Base-by-base conservation (phyloP, 2,888 invertebrate genomes). In the Lycia hirtaria region DNA sequence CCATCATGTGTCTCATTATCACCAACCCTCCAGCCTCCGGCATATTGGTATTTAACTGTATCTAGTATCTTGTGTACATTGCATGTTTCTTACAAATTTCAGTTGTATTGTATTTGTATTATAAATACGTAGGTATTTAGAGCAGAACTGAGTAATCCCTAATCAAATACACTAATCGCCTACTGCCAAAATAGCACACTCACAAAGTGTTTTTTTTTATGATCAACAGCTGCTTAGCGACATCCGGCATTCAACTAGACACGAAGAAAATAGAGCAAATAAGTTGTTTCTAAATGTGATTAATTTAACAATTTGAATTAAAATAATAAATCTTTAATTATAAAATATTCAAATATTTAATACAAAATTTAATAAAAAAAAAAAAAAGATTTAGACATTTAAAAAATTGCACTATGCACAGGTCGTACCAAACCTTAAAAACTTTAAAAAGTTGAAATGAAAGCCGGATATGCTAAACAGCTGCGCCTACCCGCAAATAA, bases 151-250 rank as follows among this genome's bases (percentile, higher is more conserved):
- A 28, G 5, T 17, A 44, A 30, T 17, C n/a, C 28, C 30, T 12
- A n/a, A 40, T 12, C 15, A 44, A 32, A 44, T 19, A 56, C 52
- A 56, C 53, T 64, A 59, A 61, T 44, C 30, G 61, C 59, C 48
- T 61, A 45, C 45, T 33, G 59, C 61, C 33, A 33, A 56, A 50
- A 51, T 56, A 56, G 51, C 51, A 61, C 61, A 61, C 64, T 59
- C 32, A 59, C 56, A 64, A 33, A 38, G 40, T 45, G 17, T 33
- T 45, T 50, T 37, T 43, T 56, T 45, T 56, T 54, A 38, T 57
- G 32, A 15, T 26, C 43, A 56, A 55, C 62, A 58, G 57, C 64
- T 60, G 59, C 38, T 57, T 56, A 45, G 50, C 44, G 48, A 48
- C 45, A 43, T 65, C 53, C 40, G 53, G 59, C 54, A 15, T 44